These are phyloP conservation scores for Recurvirostra avosetta DNA, from an alignment of 2,113 vertebrate species.

Conservation along the genomic window DNA sequence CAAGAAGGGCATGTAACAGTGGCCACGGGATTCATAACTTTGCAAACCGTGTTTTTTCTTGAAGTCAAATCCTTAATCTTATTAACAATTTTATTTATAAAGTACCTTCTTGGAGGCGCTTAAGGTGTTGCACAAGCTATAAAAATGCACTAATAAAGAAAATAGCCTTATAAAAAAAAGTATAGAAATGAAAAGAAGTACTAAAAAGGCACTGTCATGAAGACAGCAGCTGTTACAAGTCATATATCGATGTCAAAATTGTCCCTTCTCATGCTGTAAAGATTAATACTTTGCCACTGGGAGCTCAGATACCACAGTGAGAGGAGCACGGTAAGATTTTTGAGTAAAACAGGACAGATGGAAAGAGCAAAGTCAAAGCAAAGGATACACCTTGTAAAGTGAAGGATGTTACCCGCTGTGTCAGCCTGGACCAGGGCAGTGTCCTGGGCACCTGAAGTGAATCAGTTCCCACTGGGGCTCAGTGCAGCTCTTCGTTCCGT, in stretches of 20 bases:
- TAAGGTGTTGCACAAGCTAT: neutral
- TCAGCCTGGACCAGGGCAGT: neutral
- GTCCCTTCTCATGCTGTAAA: neutral
- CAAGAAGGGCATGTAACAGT: neutral
- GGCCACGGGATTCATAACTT: neutral
- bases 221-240: neutral
- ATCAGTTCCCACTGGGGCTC: fast-evolving
- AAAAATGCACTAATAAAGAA: conserved; percentile 11
- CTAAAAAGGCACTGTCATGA: neutral
- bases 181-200: neutral
- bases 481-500: fast-evolving
- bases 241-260: neutral
- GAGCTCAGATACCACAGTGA: neutral
- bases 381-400: neutral
- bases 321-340: neutral
- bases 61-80: conserved; percentile 8
- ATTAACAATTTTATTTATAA: conserved; percentile 33
- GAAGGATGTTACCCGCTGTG: neutral
- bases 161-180: conserved; percentile 18
- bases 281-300: neutral
- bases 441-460: neutral
- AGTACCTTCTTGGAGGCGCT: neutral
- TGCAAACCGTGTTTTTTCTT: neutral
- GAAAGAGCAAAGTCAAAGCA: neutral
- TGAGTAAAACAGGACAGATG: neutral